These are phyloP conservation scores for Eueides isabella DNA, from an alignment of 1,140 invertebrate genomes.

Conservation along the genomic window DNA sequence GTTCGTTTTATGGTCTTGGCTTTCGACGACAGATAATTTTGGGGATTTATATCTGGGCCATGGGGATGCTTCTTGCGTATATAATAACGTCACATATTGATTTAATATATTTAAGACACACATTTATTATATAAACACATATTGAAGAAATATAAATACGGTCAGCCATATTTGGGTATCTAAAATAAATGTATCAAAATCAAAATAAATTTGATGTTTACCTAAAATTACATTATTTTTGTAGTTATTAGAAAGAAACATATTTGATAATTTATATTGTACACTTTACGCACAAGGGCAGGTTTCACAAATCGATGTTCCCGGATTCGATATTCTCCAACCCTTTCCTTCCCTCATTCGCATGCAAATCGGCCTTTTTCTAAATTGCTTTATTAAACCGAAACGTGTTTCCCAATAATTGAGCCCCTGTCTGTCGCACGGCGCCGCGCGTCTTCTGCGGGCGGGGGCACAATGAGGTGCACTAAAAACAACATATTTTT, in stretches of 20 bases:
- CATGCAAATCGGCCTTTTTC: slow-evolving; percentile 69
- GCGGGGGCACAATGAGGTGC: background rate
- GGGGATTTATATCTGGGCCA: slow-evolving; percentile 19
- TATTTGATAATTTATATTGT: background rate
- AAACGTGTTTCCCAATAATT: slow-evolving; percentile 71
- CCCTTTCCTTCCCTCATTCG: slow-evolving; percentile 59
- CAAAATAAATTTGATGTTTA: no score
- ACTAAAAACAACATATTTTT: no score
- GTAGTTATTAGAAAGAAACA: background rate
- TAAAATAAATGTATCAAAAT: no score
- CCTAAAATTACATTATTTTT: background rate
- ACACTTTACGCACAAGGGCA: background rate
- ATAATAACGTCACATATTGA: background rate
- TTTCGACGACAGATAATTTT: slow-evolving; percentile 35
- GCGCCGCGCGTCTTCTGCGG: background rate
- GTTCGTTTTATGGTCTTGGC: slow-evolving; percentile 43
- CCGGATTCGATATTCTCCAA: slow-evolving; percentile 28
- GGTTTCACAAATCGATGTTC: slow-evolving; percentile 18
- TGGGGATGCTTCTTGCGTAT: background rate
- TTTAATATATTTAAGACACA: background rate
- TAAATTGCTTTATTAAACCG: slow-evolving; percentile 75
- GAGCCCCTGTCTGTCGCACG: slow-evolving; percentile 32
- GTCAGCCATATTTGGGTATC: no score
- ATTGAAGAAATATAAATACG: no score
- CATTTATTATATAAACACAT: no score